Base-by-base conservation (phyloP, 1,140 invertebrate genomes). In the Leucophenga varia region DNA sequence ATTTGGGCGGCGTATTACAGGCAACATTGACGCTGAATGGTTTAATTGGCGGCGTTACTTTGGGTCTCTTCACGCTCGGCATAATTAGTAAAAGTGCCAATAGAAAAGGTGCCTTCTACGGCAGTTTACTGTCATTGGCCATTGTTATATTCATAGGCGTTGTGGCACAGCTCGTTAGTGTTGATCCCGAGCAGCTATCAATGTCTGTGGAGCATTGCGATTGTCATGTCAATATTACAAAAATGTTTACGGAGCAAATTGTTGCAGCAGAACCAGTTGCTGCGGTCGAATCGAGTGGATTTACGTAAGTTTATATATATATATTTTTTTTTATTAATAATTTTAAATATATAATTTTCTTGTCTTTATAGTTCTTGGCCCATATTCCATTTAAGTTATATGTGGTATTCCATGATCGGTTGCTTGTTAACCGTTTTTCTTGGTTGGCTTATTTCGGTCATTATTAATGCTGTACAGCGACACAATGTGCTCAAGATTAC, bases 81-180 rank as follows among this genome's bases (percentile, higher is more conserved):
- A 93, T 95, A 83, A 91, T 91, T 61, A 85, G 92, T 39, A 90
- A 91, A 1, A 90, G 83, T 80, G 87, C 89, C 1, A 93, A 92
- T 72, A 81, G 84, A 17, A 85, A 82, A 64, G 79, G 79, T 7
- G 79, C 79, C 14, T 74, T 80, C 49, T 77, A 76, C 3, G 80
- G 80, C 3, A 78, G 79, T 3, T 60, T 80, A 1, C 54, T 78
- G 3, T 75, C 77, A 0, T 48, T 78, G n/a, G 42, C 69, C 4
- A 47, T 81, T 44, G 79, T 81, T 31, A 68, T 79, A 8, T 76
- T 63, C 13, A 75, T 78, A 14, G 79, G 78, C 3, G 78, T 77
- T 8, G 78, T 79, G 3, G 78, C 78, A 1, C 79, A 80, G 43
- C 50, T 80, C 7, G 61, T 59, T 12, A 75, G 78, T 44, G 52